Base-by-base conservation (phyloP, 2,888 invertebrate species). In the Thymelicus lineola region DNA sequence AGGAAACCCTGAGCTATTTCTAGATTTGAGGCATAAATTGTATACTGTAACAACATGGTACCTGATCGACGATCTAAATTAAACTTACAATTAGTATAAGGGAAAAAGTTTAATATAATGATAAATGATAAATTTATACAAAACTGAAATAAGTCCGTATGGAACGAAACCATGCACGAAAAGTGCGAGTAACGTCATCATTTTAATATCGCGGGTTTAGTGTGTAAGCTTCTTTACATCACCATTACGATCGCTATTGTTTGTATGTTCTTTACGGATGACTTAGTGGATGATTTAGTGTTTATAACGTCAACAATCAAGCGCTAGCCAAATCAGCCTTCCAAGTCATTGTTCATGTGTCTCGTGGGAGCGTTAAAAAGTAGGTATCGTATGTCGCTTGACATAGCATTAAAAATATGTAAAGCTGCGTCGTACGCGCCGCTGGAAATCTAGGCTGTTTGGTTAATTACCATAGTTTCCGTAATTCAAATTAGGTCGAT, bases 401-500 rank as follows among this genome's bases (percentile, higher is more conserved):
- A 53, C 50, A 46, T 42, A 73, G 70, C 71, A 71, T 67, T 71
- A 72, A 70, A 73, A 75, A 78, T 79, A 83, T 82, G 82, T 76
- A 82, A 85, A 81, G 81, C 79, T 70, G 68, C 42, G 70, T 53
- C 57, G 35, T 71, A 14, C 17, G 69, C 76, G 76, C 77, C 77
- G 77, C 78, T 78, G 80, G 76, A 78, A 76, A 76, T 77, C 76
- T 55, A 55, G 55, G 55, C 55, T 78, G 75, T 75, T 77, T 74
- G 71, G 75, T 73, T 66, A 72, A 76, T 72, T 50, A 62, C 71
- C 81, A 81, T 80, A 80, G 83, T 88, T 91, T 88, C 88, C 89
- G 86, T 87, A 84, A 84, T 84, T 84, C 82, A 82, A 91, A 87
- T 80, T 87, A 82, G 91, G 90, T 91, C 91, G 89, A 87, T 87